Evolutionary conservation across 35 echinoderm and acorn worm species (phyloP).

Genomic region (Hemicentrotus pulcherrimus): DNA sequence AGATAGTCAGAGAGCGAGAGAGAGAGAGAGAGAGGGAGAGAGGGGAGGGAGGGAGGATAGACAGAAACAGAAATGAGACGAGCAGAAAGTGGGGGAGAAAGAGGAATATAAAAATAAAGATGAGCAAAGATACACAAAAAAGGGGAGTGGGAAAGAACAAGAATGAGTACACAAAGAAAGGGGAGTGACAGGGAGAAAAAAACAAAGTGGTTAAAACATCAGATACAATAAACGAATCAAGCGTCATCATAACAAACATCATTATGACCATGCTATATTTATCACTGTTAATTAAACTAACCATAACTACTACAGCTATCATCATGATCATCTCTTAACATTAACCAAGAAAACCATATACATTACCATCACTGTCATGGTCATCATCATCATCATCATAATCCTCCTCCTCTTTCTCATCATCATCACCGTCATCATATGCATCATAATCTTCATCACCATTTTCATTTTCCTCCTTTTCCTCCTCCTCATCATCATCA

Average conservation of each 20-base stretch:
- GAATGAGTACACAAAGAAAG: too few species aligned
- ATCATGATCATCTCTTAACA: constrained; percentile 6
- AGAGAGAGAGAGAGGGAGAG: too few species aligned
- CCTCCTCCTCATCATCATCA: background rate
- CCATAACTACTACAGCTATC: background rate
- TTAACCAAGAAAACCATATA: background rate
- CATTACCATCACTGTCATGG: background rate
- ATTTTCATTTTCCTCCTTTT: background rate
- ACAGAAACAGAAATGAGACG: too few species aligned
- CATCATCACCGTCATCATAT: background rate
- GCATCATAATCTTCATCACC: background rate
- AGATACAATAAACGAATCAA: too few species aligned
- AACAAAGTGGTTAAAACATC: too few species aligned
- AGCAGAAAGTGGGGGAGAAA: too few species aligned
- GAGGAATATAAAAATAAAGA: too few species aligned
- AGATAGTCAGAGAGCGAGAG: too few species aligned
- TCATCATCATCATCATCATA: background rate
- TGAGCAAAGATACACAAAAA: too few species aligned
- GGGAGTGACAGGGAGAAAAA: too few species aligned
- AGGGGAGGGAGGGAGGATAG: too few species aligned
- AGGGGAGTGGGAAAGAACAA: too few species aligned
- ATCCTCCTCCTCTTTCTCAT: background rate
- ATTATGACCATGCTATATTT: background rate
- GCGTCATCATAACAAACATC: background rate
- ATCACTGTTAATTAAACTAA: background rate